Evolutionary conservation across 2,113 vertebrate genomes (phyloP), one percentile per base, ranked within the genome.

Genomic region (Hippocampus abdominalis): DNA sequence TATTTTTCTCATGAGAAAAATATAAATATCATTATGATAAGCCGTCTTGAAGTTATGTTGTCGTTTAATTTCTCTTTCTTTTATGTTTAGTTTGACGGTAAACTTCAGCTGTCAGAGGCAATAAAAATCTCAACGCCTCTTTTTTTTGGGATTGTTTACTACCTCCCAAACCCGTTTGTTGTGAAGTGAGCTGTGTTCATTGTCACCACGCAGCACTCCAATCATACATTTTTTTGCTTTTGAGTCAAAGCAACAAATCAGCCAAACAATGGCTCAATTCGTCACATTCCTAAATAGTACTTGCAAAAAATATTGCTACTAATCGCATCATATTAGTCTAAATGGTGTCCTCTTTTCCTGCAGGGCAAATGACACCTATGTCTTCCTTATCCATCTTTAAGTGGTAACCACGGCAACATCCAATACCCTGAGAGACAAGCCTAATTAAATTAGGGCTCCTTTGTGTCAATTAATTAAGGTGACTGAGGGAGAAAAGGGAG

Each of bases 391-490:
- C 87, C 89, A 90, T 89, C 86, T 92, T 92, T 90, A 89, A 91
- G 84, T 89, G 89, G 85, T 93, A 92, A 91, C 91, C 90, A 90
- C 80, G 85, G 90, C 89, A 91, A 91, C 85, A 84, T 83, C 86
- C 88, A 88, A 88, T 91, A 87, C 90, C 91, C 66, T 74, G 89
- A 92, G 92, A 92, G 88, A 90, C 89, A 84, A 90, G 84, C 81
- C 90, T 92, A 91, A 93, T 93, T 93, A 88, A 94, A 94, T 93
- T 92, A 92, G 86, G 86, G 86, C 76, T 90, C 90, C 90, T 93
- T 93, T 92, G 89, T 93, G 91, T 92, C 92, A 93, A 92, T 93
- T 93, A 93, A 93, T 93, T 93, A 92, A 92, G 86, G 70, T 88
- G 87, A 84, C 66, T 77, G 66, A 84, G 79, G 80, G 70, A 81